A percentile compares a stretch with the other conserved stretches of the same genome.
These are phyloP conservation scores for Habroteleia sp. DNA, from an alignment of 2,888 invertebrate genomes.

Conservation along the genomic window DNA sequence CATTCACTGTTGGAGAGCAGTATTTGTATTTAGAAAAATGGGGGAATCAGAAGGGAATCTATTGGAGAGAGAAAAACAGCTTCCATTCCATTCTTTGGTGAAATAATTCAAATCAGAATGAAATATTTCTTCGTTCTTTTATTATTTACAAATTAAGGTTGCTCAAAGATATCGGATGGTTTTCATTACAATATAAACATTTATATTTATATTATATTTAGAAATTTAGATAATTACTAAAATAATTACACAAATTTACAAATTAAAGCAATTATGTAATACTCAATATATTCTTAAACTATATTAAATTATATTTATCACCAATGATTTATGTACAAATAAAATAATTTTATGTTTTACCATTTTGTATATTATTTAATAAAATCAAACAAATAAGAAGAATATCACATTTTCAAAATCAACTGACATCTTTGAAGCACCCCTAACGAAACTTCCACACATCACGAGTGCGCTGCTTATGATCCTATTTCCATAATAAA, in stretches of 20 bases:
- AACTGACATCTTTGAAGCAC: constrained; percentile 20
- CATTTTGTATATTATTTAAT: too few species aligned
- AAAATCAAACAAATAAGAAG: too few species aligned
- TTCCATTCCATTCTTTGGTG: constrained; percentile 32
- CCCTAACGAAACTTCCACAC: constrained; percentile 51
- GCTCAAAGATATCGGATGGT: constrained; percentile 17
- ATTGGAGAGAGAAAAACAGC: constrained; percentile 9
- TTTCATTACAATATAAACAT: neutral
- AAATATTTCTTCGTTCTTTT: constrained; percentile 32
- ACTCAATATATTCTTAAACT: too few species aligned
- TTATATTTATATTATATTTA: neutral
- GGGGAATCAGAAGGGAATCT: constrained; percentile 27
- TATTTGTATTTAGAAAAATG: constrained; percentile 37
- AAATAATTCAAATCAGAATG: constrained; percentile 48
- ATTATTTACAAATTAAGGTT: constrained; percentile 54
- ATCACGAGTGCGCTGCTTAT: constrained; percentile 54
- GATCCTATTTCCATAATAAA: constrained; percentile 60
- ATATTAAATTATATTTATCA: too few species aligned
- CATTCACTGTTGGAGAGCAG: constrained; percentile 59
- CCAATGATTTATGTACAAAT: too few species aligned
- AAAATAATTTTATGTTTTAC: too few species aligned
- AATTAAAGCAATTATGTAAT: too few species aligned
- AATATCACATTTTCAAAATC: constrained; percentile 4
- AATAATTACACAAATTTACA: too few species aligned
- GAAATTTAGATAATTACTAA: too few species aligned